Base-by-base conservation (phyloP, 2,888 invertebrate species). In the Cheilosia pagana region DNA sequence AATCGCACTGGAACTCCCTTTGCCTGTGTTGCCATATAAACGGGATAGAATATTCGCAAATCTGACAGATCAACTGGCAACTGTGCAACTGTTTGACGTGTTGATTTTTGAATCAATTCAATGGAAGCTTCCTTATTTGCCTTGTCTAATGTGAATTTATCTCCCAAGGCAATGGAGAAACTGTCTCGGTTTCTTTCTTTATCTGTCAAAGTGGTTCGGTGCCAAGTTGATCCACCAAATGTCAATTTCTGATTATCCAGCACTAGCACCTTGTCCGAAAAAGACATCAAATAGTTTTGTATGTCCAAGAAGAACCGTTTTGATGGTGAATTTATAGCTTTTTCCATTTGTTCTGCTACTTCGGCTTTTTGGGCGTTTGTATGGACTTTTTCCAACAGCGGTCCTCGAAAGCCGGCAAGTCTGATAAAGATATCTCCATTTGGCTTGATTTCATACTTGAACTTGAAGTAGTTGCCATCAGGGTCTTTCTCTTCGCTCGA, bases 201-300 rank as follows among this genome's bases (percentile, higher is more conserved):
- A 8, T 55, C 39, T 12, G 41, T 28, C n/a, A 60, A 7, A 6
- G 43, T 12, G 4, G 28, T 41, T 7, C 16, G 50, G 0, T 28
- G 23, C 62, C 71, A 71, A 25, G 8, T n/a, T 3, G 28, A 23
- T 25, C 74, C 74, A 12, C 74, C 74, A 57, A 75, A 75, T 19
- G 28, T 50, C 19, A 75, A 12, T 25, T 65, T 65, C n/a, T 75
- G 57, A 41, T 75, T 48, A 19, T 19, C 25, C 12, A 55, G 23
- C 21, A 48, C 21, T n/a, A 75, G 19, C 3, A 45, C 2, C 10
- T 65, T 65, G 8, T 39, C 39, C 3, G 35, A 23, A 23, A 75
- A 57, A n/a, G 55, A 65, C 48, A 75, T 55, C 1, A 75, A 50
- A 12, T 75, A 75, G 4, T 65, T 48, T 6, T 48, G 57, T 1